Conservation (phyloP, 2,888 invertebrate species). For the Pandemis heparana region DNA sequence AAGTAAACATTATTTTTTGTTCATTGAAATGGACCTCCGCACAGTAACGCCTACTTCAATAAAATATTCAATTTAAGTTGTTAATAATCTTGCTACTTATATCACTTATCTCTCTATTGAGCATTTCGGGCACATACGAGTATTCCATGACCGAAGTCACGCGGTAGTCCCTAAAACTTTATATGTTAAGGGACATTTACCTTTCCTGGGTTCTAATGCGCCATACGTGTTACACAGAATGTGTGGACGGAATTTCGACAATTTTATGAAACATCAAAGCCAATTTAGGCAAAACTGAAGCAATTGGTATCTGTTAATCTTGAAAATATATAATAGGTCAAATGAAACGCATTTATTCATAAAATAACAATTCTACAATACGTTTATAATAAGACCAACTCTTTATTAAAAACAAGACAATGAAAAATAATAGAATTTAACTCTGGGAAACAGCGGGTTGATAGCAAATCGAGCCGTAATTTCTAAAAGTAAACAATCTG, state of each 20-base stretch:
- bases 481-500: constrained; percentile 52
- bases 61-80: too few relatives aligned
- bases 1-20: too few relatives aligned
- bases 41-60: too few relatives aligned
- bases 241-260: constrained; percentile 13
- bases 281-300: constrained; percentile 2
- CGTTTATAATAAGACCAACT: constrained; percentile 12
- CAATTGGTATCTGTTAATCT: not conserved
- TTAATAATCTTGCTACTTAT: not conserved
- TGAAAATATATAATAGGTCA: not conserved
- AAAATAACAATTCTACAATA: not conserved
- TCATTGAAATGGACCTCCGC: too few relatives aligned
- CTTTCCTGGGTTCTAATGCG: constrained; percentile 32
- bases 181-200: constrained; percentile 40
- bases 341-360: not conserved
- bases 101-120: constrained; percentile 8
- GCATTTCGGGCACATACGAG: not conserved
- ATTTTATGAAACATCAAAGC: constrained; percentile 33
- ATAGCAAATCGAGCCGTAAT: constrained; percentile 44
- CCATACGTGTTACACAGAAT: constrained; percentile 33
- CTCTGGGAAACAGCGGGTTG: constrained; percentile 8
- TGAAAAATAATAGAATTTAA: constrained; percentile 20
- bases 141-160: constrained; percentile 20
- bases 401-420: constrained; percentile 18
- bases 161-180: constrained; percentile 36